Evolutionary conservation across 2,113 vertebrate genomes (phyloP).

Genomic region (Dendropsophus ebraccatus): DNA sequence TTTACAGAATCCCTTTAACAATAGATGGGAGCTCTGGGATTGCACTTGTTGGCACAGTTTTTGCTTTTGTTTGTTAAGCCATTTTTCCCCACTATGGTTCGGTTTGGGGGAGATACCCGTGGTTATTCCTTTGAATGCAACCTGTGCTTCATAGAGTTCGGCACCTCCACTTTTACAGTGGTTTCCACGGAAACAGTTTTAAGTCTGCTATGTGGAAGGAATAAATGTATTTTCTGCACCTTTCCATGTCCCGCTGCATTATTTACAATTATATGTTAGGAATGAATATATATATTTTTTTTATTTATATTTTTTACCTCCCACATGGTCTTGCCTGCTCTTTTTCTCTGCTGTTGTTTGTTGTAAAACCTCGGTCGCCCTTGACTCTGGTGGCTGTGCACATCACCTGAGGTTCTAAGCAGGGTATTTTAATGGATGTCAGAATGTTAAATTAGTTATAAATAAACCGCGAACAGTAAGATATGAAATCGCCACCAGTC

Average conservation of each 20-base stretch:
- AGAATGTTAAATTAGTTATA: conserved; percentile 9
- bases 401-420: neutral
- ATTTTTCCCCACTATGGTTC: neutral
- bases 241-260: neutral
- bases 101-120: neutral
- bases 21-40: neutral
- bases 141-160: neutral
- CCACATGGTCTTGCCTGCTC: neutral
- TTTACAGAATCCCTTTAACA: too few relatives aligned
- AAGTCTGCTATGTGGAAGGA: neutral
- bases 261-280: neutral
- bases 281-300: too few relatives aligned
- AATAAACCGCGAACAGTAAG: neutral
- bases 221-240: neutral
- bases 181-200: neutral
- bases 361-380: neutral
- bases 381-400: neutral
- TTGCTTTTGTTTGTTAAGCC: neutral
- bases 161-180: neutral
- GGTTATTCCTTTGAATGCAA: neutral
- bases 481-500: conserved; percentile 18
- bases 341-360: neutral
- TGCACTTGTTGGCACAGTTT: neutral
- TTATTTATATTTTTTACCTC: neutral
- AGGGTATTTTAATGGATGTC: conserved; percentile 15